A percentile compares a stretch with the other conserved stretches of the same genome.
phyloP scores from a whole-genome alignment of 2,797 vertebrate genomes.

The Tapera naevia region DNA sequence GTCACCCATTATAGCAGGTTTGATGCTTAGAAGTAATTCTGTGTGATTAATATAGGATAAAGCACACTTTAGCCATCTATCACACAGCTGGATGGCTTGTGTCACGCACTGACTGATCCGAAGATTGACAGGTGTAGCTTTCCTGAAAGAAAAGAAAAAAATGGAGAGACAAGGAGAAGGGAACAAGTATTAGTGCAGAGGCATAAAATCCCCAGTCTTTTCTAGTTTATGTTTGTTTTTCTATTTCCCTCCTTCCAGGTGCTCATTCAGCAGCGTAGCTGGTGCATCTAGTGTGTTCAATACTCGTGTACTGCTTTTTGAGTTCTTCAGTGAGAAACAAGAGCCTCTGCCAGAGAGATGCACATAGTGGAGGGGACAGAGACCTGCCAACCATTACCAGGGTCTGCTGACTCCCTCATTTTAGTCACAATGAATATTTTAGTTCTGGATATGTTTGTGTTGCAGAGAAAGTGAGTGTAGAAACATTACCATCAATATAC shows the following conservation, averaged over 20 bases:
- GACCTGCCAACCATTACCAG: not conserved
- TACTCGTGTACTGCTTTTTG: not conserved
- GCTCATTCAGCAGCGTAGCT: not conserved
- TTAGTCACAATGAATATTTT: not conserved
- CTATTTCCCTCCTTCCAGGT: not conserved
- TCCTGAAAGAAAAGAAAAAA: not conserved
- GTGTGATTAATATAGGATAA: not conserved
- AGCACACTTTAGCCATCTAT: not conserved
- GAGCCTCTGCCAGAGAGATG: not conserved
- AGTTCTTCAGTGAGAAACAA: not conserved
- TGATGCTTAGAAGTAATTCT: slow-evolving; percentile 11
- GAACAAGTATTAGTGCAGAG: not conserved
- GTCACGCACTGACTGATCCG: not conserved
- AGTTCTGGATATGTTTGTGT: not conserved
- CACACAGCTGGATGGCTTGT: not conserved
- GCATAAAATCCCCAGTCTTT: not conserved
- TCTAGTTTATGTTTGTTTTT: not conserved
- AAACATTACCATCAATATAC: not conserved
- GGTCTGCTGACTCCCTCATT: not conserved
- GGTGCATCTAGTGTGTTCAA: not conserved
- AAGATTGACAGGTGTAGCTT: not conserved
- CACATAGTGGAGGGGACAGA: not conserved
- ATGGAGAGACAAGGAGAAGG: not conserved
- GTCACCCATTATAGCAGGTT: not conserved
- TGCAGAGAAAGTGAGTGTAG: not conserved